Percentiles rank a stretch among this genome's conserved stretches.
These are phyloP conservation scores for Bolinopsis microptera DNA, from an alignment of 37 sponge, comb jelly and placozoan genomes.

Conservation along the genomic window DNA sequence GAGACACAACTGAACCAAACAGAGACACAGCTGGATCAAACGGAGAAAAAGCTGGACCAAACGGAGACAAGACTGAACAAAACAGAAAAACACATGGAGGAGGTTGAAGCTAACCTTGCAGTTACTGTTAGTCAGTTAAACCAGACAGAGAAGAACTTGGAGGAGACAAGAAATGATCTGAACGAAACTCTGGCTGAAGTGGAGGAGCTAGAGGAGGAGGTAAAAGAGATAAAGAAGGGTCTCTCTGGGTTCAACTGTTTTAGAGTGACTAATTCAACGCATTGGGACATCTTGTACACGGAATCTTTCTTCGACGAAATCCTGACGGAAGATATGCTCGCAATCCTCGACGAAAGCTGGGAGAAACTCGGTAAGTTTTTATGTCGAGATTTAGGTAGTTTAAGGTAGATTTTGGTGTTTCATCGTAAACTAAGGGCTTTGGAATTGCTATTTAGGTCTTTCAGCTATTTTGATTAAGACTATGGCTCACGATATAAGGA, in stretches of 20 bases:
- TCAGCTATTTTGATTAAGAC: no score
- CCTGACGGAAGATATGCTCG: neutral
- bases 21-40: neutral
- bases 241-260: neutral
- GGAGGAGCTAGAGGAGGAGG: neutral
- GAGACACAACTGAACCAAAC: neutral
- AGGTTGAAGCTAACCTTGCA: neutral
- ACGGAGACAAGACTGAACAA: neutral
- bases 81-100: neutral
- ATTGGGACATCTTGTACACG: neutral
- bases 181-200: neutral
- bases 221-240: neutral
- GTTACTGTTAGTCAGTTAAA: no score
- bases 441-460: no score
- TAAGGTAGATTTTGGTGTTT: neutral
- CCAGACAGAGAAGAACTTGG: neutral
- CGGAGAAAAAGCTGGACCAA: neutral
- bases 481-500: no score
- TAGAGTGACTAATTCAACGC: neutral
- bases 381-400: neutral
- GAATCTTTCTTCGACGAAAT: neutral
- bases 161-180: neutral
- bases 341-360: neutral
- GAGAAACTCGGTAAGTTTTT: neutral
- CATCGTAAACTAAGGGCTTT: no score